Percentiles rank a stretch among this genome's conserved stretches.
Conservation (phyloP, 2,888 invertebrate species). For the Alviniconcha strummeri region DNA sequence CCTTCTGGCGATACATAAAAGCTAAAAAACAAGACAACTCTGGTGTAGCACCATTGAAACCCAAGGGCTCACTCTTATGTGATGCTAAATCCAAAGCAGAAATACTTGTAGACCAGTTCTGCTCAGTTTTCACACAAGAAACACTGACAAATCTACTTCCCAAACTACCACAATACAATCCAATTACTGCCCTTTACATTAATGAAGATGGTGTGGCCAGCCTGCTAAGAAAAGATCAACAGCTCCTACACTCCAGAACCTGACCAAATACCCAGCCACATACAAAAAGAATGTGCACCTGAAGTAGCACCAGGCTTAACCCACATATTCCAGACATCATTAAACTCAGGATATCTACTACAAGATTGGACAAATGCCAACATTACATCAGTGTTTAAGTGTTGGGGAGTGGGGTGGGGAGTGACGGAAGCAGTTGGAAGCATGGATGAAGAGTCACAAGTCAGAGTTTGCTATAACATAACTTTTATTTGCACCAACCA, state of each 20-base stretch:
- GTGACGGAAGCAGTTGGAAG: too few species aligned
- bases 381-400: background rate
- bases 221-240: background rate
- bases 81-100: background rate
- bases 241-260: background rate
- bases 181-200: background rate
- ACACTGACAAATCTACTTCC: background rate
- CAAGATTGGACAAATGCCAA: background rate
- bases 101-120: background rate
- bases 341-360: background rate
- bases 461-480: too few species aligned
- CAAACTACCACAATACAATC: background rate
- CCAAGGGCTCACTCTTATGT: background rate
- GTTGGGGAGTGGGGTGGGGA: too few species aligned
- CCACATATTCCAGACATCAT: background rate
- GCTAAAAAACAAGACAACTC: background rate
- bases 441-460: too few species aligned
- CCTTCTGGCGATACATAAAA: background rate
- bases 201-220: background rate
- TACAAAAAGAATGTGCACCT: background rate
- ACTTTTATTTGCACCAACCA: too few species aligned
- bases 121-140: background rate
- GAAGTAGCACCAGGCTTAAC: background rate
- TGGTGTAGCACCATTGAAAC: background rate
- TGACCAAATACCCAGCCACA: background rate